These are phyloP conservation scores for Cepaea hortensis DNA, from an alignment of 2,888 invertebrate species.

Conservation along the genomic window DNA sequence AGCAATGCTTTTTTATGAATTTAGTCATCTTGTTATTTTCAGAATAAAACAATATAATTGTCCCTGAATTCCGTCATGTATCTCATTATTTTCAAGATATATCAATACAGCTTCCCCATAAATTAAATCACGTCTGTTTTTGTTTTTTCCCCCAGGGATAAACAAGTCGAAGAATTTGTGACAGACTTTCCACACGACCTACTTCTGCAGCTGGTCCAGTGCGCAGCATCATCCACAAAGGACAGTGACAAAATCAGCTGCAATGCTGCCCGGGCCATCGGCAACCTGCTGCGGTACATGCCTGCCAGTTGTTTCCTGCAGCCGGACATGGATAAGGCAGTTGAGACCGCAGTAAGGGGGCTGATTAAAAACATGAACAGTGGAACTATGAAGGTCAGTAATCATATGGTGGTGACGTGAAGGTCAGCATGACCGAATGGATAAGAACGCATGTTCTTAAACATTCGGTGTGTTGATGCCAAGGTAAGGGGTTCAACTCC, in stretches of 20 bases:
- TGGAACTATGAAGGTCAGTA: constrained; percentile 85
- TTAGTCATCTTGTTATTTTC: too few species aligned
- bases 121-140: too few species aligned
- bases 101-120: too few species aligned
- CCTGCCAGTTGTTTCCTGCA: constrained; percentile 65
- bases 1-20: too few species aligned
- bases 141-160: constrained; percentile 56
- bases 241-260: constrained; percentile 89
- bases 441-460: too few species aligned
- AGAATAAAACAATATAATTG: too few species aligned
- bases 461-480: too few species aligned
- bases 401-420: too few species aligned
- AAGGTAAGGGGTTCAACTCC: too few species aligned
- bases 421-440: too few species aligned
- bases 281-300: constrained; percentile 85
- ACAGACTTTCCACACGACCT: constrained; percentile 84
- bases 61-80: too few species aligned
- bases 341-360: constrained; percentile 80
- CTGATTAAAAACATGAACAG: constrained; percentile 84
- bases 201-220: constrained; percentile 83
- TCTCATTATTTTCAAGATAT: too few species aligned
- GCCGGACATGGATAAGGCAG: constrained; percentile 46
- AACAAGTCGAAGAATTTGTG: constrained; percentile 69
- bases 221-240: constrained; percentile 82
- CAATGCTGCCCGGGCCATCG: constrained; percentile 88